Conservation (phyloP, 2,797 vertebrate genomes). For the Kryptopterus vitreolus region DNA sequence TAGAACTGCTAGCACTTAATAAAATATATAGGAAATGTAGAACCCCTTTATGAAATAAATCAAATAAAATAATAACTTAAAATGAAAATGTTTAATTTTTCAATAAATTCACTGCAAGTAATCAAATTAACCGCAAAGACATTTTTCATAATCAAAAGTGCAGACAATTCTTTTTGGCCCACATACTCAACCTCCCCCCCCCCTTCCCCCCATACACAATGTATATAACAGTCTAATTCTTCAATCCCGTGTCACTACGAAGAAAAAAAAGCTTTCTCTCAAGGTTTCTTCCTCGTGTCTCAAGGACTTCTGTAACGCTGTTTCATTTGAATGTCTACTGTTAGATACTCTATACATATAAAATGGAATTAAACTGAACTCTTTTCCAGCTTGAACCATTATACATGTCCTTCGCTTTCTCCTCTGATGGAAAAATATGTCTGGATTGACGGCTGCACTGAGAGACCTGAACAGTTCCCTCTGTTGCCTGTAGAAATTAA, state of each 20-base stretch:
- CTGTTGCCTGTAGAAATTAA: conserved; percentile 20
- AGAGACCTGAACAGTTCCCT: conserved; percentile 9
- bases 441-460: conserved; percentile 1
- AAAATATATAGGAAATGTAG: too few relatives aligned
- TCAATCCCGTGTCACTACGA: not conserved
- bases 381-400: not conserved
- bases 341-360: not conserved
- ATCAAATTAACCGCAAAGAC: too few relatives aligned
- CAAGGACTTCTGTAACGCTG: not conserved
- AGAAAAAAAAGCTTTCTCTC: not conserved
- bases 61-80: too few relatives aligned
- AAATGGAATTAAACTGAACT: not conserved
- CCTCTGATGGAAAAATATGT: conserved; percentile 27
- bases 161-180: too few relatives aligned
- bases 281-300: not conserved
- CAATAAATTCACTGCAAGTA: not conserved
- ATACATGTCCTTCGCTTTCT: not conserved
- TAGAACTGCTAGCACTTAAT: not conserved
- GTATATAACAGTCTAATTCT: not conserved
- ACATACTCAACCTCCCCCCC: too few relatives aligned
- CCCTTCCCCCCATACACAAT: too few relatives aligned
- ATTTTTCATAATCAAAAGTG: not conserved
- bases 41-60: not conserved
- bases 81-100: too few relatives aligned
- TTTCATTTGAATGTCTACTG: not conserved